Percentiles rank a stretch among this genome's conserved stretches.
Conservation (phyloP, 64 coral and sea anemone genomes). For the Montipora capricornis region DNA sequence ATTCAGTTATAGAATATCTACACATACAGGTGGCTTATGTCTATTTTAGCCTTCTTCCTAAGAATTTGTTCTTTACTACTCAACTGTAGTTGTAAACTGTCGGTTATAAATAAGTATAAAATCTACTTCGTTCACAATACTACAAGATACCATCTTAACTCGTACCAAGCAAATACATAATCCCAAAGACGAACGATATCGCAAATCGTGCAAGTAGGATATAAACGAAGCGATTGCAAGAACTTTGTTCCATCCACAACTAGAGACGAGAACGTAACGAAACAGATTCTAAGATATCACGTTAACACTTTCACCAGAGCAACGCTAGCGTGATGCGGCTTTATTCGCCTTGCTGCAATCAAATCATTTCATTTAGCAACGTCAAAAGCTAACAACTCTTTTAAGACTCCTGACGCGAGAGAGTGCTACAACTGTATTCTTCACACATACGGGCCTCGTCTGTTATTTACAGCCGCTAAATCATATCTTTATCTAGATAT, state of each 20-base stretch:
- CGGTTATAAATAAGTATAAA: constrained; percentile 62
- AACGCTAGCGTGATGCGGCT: not conserved
- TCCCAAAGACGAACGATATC: not conserved
- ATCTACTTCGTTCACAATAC: constrained; percentile 36
- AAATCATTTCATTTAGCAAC: not conserved
- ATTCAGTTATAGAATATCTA: constrained; percentile 66
- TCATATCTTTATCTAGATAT: constrained; percentile 51
- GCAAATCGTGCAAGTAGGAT: not conserved
- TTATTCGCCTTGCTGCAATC: not conserved
- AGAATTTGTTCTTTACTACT: constrained; percentile 56
- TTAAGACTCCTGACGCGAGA: not conserved
- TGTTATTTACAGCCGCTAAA: constrained; percentile 46
- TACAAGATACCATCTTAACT: not conserved
- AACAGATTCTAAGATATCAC: not conserved
- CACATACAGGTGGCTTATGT: constrained; percentile 50
- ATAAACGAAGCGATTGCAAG: constrained; percentile 18
- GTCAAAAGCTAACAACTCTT: not conserved
- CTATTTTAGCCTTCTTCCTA: constrained; percentile 61
- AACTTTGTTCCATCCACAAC: not conserved
- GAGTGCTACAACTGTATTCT: not conserved
- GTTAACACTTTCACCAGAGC: not conserved
- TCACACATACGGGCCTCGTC: not conserved
- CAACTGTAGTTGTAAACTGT: constrained; percentile 35
- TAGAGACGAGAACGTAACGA: not conserved
- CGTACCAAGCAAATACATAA: not conserved